Conservation (phyloP, 2,888 invertebrate genomes). For the Epinotia brunnichana region DNA sequence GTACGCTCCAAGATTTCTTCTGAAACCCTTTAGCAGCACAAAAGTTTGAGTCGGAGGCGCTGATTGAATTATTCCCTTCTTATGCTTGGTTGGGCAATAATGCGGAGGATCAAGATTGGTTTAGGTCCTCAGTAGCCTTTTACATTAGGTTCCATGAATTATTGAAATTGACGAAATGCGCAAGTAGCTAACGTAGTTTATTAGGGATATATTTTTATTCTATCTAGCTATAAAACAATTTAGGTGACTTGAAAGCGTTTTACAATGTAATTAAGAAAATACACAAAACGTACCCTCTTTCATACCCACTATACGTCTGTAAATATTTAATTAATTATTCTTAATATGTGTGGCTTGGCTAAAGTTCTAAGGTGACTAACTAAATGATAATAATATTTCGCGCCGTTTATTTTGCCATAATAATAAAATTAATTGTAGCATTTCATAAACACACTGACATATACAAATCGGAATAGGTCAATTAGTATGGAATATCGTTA, state of each 20-base stretch:
- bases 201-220: background rate
- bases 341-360: too few species aligned
- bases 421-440: too few species aligned
- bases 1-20: slow-evolving; percentile 63
- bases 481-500: too few species aligned
- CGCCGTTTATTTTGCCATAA: too few species aligned
- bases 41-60: slow-evolving; percentile 61
- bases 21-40: slow-evolving; percentile 57
- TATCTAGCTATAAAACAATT: background rate
- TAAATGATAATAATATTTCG: too few species aligned
- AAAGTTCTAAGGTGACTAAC: too few species aligned
- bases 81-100: slow-evolving; percentile 42
- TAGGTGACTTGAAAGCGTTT: background rate
- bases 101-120: slow-evolving; percentile 39
- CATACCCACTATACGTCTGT: background rate
- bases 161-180: slow-evolving; percentile 18
- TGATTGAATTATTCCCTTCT: slow-evolving; percentile 63
- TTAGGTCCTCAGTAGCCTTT: slow-evolving; percentile 35
- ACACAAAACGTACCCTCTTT: background rate
- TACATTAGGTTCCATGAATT: slow-evolving; percentile 36
- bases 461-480: too few species aligned
- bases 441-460: too few species aligned
- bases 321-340: too few species aligned
- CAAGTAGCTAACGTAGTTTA: slow-evolving; percentile 10
- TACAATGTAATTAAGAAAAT: background rate